These are phyloP conservation scores for Tetranychus truncatus DNA, from an alignment of 2,888 invertebrate genomes.

Conservation along the genomic window DNA sequence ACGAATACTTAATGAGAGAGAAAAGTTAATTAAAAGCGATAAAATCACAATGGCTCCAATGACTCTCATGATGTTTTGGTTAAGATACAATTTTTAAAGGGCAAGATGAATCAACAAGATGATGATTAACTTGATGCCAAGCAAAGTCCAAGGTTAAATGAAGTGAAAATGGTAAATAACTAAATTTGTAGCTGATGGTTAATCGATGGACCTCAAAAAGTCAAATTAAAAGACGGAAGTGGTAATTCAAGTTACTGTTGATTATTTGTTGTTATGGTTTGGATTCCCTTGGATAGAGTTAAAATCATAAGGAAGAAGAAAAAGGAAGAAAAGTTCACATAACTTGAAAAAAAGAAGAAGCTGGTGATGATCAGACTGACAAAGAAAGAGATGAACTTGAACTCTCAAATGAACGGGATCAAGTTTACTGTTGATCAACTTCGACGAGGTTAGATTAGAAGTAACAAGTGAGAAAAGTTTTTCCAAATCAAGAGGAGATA, in stretches of 20 bases:
- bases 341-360: not conserved
- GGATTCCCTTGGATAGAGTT: not conserved
- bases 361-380: not conserved
- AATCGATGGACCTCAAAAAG: not conserved
- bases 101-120: not conserved
- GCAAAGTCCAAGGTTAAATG: not conserved
- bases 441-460: not conserved
- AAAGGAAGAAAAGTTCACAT: not conserved
- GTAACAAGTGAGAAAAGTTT: not conserved
- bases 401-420: not conserved
- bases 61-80: not conserved
- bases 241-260: not conserved
- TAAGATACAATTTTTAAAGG: not conserved
- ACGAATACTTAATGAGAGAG: not conserved
- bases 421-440: not conserved
- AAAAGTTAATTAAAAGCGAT: not conserved
- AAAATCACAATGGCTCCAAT: not conserved
- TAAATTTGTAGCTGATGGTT: not conserved
- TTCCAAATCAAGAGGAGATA: not conserved
- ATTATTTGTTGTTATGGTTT: not conserved
- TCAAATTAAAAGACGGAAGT: not conserved
- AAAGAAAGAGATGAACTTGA: not conserved
- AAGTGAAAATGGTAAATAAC: not conserved
- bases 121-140: not conserved
- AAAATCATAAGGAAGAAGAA: not conserved